phyloP scores from a whole-genome alignment of 2,113 vertebrate genomes.

The Datnioides undecimradiatus region DNA sequence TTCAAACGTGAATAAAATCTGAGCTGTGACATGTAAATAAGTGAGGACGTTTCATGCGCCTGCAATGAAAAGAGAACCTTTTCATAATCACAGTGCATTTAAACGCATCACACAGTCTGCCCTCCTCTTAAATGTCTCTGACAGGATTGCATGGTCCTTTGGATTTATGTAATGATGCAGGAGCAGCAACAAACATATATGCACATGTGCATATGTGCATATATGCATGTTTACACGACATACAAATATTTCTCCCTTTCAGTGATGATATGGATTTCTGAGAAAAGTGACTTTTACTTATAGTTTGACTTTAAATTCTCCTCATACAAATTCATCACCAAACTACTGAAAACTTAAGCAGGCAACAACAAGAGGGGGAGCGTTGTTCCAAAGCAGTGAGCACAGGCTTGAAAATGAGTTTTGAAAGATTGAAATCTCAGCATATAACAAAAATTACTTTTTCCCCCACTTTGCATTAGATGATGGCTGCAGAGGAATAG shows the following conservation, averaged over 20 bases:
- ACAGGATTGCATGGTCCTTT: not conserved
- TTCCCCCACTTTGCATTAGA: not conserved
- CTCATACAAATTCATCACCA: not conserved
- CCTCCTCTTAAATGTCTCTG: not conserved
- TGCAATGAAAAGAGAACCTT: not conserved
- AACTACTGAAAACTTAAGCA: not conserved
- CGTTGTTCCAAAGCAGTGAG: not conserved
- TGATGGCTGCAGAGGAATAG: too few species aligned
- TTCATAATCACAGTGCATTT: conserved; percentile 6
- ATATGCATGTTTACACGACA: too few species aligned
- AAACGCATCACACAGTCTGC: not conserved
- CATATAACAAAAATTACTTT: not conserved
- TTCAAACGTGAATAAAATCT: conserved; percentile 20
- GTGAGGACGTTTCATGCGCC: not conserved
- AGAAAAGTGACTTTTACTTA: not conserved
- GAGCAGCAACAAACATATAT: too few species aligned
- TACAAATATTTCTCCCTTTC: not conserved
- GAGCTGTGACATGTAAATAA: not conserved
- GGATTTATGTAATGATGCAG: not conserved
- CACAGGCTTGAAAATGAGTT: not conserved
- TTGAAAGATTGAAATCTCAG: not conserved
- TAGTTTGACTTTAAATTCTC: not conserved
- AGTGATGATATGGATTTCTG: not conserved
- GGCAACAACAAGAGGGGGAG: too few species aligned
- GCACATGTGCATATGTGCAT: too few species aligned